These are phyloP conservation scores for Whitmania pigra DNA, from an alignment of 1,140 invertebrate genomes.

Conservation along the genomic window DNA sequence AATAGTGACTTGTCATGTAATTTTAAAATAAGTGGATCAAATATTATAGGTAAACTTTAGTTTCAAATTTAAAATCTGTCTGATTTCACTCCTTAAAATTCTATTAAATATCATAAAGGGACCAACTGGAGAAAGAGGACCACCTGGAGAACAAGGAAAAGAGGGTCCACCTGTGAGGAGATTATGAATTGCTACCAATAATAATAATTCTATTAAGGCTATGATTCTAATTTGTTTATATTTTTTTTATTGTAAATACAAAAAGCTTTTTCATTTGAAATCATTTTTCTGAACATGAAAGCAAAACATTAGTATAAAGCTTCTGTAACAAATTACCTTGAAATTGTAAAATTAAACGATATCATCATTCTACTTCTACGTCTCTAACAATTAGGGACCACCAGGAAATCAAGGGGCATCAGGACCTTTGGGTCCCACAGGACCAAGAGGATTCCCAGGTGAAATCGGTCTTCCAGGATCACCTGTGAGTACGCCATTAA, in stretches of 20 bases:
- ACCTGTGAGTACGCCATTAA: conserved; percentile 46
- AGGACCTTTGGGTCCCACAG: conserved; percentile 16
- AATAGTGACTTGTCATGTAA: conserved; percentile 3
- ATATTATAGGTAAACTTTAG: too few relatives aligned
- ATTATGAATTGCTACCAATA: too few relatives aligned
- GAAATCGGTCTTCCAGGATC: conserved; percentile 48
- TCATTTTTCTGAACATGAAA: neutral
- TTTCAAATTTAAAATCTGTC: neutral
- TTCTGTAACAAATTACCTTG: neutral
- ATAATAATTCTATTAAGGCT: neutral
- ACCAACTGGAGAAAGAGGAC: conserved; percentile 31
- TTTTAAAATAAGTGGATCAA: conserved; percentile 2
- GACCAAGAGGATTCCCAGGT: conserved; percentile 15
- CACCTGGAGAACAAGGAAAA: conserved; percentile 23
- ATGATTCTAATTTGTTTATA: neutral
- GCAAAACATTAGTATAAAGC: neutral
- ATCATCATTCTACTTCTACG: too few relatives aligned
- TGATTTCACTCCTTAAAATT: neutral
- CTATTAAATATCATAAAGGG: neutral
- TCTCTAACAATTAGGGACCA: neutral
- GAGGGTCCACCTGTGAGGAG: conserved; percentile 5
- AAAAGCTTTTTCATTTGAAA: conserved; percentile 1
- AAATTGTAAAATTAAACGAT: too few relatives aligned
- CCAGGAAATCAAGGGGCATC: conserved; percentile 16
- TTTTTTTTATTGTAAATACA: neutral